These are phyloP conservation scores for Dione juno DNA, from an alignment of 2,888 invertebrate genomes.

Conservation along the genomic window DNA sequence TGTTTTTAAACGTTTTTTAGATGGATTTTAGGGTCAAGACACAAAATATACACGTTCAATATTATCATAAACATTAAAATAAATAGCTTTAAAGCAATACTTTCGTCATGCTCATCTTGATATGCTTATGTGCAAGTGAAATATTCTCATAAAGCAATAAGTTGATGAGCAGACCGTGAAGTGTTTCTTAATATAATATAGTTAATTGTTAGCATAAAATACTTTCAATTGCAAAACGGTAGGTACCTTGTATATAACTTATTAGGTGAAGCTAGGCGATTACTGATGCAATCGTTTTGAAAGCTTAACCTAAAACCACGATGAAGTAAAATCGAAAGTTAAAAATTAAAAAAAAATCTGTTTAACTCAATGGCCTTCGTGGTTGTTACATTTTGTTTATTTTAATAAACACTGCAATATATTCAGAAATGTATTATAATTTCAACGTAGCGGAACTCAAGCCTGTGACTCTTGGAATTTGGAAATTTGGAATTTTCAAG, in stretches of 20 bases:
- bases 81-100: conserved; percentile 6
- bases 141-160: conserved; percentile 33
- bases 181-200: conserved; percentile 57
- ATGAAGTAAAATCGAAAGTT: conserved; percentile 30
- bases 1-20: not conserved
- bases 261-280: conserved; percentile 25
- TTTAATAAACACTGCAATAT: not conserved
- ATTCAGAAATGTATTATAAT: too few relatives aligned
- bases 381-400: conserved; percentile 10
- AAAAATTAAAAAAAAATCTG: conserved; percentile 10
- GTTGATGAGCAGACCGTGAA: conserved; percentile 54
- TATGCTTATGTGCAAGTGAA: conserved; percentile 24
- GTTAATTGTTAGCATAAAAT: conserved; percentile 52
- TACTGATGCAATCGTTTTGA: conserved; percentile 37
- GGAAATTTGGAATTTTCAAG: too few relatives aligned
- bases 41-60: not conserved
- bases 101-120: conserved; percentile 20
- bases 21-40: not conserved
- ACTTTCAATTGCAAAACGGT: conserved; percentile 45
- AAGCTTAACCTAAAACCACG: conserved; percentile 18
- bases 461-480: too few relatives aligned
- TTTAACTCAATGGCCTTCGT: not conserved
- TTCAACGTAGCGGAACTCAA: too few relatives aligned
- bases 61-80: not conserved
- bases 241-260: conserved; percentile 47